A percentile compares a stretch with the other conserved stretches of the same genome.
Evolutionary conservation across 2,113 vertebrate species (phyloP).

Genomic region (Leucosticte australis): DNA sequence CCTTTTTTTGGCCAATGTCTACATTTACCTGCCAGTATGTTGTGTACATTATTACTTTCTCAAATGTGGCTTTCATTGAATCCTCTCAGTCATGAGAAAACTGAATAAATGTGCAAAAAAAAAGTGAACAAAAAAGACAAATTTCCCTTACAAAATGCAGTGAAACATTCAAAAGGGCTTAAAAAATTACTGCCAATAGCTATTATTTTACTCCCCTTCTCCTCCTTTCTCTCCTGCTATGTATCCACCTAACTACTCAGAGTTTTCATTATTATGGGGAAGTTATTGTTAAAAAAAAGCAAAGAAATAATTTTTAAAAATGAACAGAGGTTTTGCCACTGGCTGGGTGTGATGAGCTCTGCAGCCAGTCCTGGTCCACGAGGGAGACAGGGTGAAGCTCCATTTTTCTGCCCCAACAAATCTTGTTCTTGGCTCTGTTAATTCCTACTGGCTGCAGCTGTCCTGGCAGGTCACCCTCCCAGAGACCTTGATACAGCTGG

Average conservation of each 20-base stretch:
- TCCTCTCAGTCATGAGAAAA: background rate
- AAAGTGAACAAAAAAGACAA: background rate
- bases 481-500: background rate
- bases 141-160: background rate
- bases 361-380: accelerated
- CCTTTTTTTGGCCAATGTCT: background rate
- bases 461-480: background rate
- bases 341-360: background rate
- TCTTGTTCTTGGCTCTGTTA: background rate
- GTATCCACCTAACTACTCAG: background rate
- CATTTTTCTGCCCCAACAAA: background rate
- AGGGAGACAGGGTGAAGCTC: background rate
- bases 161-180: background rate
- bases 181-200: background rate
- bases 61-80: background rate
- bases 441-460: conserved; percentile 13
- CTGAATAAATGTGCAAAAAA: accelerated
- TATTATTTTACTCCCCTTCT: background rate
- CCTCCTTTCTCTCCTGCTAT: background rate
- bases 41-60: background rate
- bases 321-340: accelerated
- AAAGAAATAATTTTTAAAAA: background rate
- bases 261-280: background rate
- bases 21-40: background rate
- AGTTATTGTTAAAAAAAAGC: background rate